Conservation (phyloP, 2,797 vertebrate species). For the Takifugu rubripes region DNA sequence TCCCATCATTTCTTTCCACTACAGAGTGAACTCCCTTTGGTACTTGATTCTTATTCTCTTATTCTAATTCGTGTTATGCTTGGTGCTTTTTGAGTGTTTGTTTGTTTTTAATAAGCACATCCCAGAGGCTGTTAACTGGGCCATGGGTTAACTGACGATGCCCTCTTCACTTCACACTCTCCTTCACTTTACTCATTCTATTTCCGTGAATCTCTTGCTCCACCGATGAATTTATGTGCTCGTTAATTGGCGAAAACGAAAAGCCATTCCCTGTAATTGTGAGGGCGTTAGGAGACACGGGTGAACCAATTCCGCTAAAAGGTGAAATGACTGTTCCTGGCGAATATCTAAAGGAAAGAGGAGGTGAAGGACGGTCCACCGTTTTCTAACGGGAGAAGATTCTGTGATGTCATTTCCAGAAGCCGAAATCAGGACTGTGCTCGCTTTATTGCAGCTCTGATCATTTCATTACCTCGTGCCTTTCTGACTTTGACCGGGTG, state of each 20-base stretch:
- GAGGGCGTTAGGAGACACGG: conserved; percentile 46
- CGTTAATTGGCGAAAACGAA: conserved; percentile 65
- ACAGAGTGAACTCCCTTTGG: no score
- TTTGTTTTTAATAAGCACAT: conserved; percentile 20
- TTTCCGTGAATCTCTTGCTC: conserved; percentile 10
- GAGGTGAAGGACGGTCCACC: conserved; percentile 17
- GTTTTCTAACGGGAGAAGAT: conserved; percentile 4
- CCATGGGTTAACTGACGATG: conserved; percentile 5
- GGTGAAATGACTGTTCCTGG: conserved; percentile 11
- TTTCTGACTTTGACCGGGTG: conserved; percentile 52
- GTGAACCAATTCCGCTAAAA: conserved; percentile 36
- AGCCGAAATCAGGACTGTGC: conserved; percentile 25
- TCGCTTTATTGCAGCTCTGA: conserved; percentile 33
- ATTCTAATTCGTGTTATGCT: no score
- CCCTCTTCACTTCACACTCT: conserved; percentile 3
- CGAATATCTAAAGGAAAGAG: conserved; percentile 10
- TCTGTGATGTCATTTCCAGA: conserved; percentile 44
- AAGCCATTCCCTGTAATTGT: conserved; percentile 55
- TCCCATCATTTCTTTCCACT: no score
- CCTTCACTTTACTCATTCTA: neutral
- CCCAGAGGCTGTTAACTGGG: conserved; percentile 6
- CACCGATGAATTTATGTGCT: conserved; percentile 41
- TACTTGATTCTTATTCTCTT: no score
- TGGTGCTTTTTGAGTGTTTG: neutral
- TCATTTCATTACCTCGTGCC: conserved; percentile 37